Percentiles rank a stretch among this genome's conserved stretches.
These are phyloP conservation scores for Himalopsyche tibetana DNA, from an alignment of 2,888 invertebrate species.

Conservation along the genomic window DNA sequence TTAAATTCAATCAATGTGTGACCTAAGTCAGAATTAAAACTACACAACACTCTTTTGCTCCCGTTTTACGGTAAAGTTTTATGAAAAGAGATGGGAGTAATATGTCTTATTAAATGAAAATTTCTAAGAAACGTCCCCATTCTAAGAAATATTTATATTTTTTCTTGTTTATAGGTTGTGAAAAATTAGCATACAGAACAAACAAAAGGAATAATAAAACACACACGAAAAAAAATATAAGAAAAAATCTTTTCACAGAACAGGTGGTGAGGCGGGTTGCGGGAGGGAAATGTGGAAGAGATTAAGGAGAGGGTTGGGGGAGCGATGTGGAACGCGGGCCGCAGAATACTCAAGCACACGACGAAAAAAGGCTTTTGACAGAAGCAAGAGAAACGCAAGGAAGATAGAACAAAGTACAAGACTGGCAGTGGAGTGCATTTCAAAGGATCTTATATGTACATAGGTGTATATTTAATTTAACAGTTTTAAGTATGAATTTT, in stretches of 20 bases:
- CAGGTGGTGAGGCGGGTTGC: neutral
- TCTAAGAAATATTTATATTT: conserved; percentile 6
- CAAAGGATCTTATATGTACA: too few species aligned
- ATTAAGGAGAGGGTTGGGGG: neutral
- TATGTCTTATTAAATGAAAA: neutral
- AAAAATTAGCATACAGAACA: conserved; percentile 34
- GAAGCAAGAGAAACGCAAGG: conserved; percentile 14
- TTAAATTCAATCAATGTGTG: too few species aligned
- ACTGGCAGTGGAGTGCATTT: neutral
- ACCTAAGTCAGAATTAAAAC: too few species aligned
- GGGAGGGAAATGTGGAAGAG: neutral
- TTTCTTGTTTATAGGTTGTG: conserved; percentile 17
- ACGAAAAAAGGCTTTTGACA: conserved; percentile 34
- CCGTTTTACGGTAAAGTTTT: too few species aligned
- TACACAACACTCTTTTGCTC: too few species aligned
- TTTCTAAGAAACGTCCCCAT: neutral
- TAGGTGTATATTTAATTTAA: too few species aligned
- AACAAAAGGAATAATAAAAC: conserved; percentile 30
- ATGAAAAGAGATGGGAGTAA: too few species aligned
- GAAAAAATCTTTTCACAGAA: conserved; percentile 15
- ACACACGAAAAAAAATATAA: neutral
- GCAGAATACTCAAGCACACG: conserved; percentile 28
- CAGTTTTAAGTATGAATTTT: too few species aligned
- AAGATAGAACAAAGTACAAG: neutral
- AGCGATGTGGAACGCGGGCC: conserved; percentile 26